A percentile compares a stretch with the other conserved stretches of the same genome.
Evolutionary conservation across 2,113 vertebrate species (phyloP).

Genomic region (Apistogramma diplotaenia): DNA sequence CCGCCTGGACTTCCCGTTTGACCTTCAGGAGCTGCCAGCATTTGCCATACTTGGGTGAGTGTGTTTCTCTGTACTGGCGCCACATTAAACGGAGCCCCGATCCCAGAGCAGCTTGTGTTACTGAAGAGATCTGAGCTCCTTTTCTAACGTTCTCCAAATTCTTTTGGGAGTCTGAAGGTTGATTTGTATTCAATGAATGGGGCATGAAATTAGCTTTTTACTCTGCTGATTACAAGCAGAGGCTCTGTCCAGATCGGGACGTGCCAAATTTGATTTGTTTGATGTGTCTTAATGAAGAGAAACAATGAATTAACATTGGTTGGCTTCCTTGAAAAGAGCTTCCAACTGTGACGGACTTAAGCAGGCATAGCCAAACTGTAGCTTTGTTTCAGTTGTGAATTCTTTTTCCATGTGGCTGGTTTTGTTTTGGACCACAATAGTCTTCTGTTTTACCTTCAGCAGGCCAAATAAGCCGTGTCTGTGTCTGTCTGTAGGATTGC

Average conservation of each 20-base stretch:
- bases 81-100: not conserved
- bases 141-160: not conserved
- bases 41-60: conserved; percentile 96
- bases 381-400: not conserved
- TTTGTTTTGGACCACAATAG: not conserved
- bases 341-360: not conserved
- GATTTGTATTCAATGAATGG: conserved; percentile 20
- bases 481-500: conserved; percentile 81
- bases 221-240: conserved; percentile 29
- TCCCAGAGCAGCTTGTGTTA: conserved; percentile 3
- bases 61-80: not conserved
- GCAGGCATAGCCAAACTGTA: not conserved
- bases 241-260: not conserved
- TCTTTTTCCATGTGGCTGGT: not conserved
- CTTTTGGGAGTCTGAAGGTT: conserved; percentile 8
- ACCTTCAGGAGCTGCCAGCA: conserved; percentile 96
- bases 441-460: not conserved
- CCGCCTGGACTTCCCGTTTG: conserved; percentile 97
- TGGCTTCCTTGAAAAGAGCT: not conserved
- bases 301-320: not conserved
- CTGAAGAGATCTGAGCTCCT: not conserved
- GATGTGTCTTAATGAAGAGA: not conserved
- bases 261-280: conserved; percentile 7
- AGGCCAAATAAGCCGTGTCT: not conserved
- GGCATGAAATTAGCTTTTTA: conserved; percentile 53